phyloP scores from a whole-genome alignment of 2,888 invertebrate species.

The Nipponacmea schrenckii region DNA sequence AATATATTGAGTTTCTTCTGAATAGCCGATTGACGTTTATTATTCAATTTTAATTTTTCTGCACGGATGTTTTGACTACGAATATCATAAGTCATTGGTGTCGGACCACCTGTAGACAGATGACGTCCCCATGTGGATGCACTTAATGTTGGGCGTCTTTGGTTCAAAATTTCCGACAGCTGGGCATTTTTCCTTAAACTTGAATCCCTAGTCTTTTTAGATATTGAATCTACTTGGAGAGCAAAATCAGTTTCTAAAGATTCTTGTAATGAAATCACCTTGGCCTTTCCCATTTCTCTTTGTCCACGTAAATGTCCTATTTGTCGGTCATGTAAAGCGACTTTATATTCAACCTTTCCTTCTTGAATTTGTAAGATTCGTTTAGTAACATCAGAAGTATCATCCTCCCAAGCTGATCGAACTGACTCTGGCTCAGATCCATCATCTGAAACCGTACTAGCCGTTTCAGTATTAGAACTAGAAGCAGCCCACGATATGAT shows the following conservation, averaged over 20 bases:
- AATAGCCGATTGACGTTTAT: neutral
- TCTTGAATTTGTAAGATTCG: constrained; percentile 45
- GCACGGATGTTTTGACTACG: constrained; percentile 35
- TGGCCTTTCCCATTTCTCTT: neutral
- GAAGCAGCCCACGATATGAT: constrained; percentile 10
- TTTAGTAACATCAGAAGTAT: constrained; percentile 48
- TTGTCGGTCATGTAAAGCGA: neutral
- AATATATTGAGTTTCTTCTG: neutral
- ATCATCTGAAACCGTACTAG: neutral
- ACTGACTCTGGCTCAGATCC: neutral
- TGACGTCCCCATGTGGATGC: constrained; percentile 48
- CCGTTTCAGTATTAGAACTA: constrained; percentile 5
- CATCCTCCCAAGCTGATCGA: constrained; percentile 44
- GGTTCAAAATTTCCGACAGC: constrained; percentile 46
- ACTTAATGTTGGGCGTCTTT: constrained; percentile 42
- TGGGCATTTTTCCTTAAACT: constrained; percentile 30
- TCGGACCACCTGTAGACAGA: constrained; percentile 31
- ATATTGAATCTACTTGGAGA: neutral
- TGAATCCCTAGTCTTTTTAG: neutral
- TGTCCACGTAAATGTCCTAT: neutral
- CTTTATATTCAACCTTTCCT: constrained; percentile 3
- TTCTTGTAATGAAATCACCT: neutral
- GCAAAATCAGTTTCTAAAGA: neutral
- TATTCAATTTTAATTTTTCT: neutral
- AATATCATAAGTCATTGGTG: constrained; percentile 35